phyloP scores from a whole-genome alignment of 2,888 invertebrate species.

The Dyspetes luteomarginatus region DNA sequence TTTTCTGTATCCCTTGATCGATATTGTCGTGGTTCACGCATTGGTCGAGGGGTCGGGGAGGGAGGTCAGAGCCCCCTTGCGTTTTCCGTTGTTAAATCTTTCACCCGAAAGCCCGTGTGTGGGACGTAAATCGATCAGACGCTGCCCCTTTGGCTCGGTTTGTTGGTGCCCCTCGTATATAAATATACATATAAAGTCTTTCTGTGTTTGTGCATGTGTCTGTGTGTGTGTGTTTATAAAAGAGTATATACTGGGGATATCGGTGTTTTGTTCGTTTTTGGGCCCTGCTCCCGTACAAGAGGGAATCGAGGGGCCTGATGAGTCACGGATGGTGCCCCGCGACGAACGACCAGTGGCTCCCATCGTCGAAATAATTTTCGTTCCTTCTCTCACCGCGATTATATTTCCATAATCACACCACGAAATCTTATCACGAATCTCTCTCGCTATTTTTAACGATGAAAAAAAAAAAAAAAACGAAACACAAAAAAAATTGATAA shows the following conservation, averaged over 20 bases:
- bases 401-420: neutral
- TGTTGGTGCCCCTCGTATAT: slow-evolving; percentile 63
- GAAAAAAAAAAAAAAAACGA: neutral
- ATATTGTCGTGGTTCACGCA: slow-evolving; percentile 62
- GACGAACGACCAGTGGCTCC: slow-evolving; percentile 81
- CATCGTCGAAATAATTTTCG: slow-evolving; percentile 60
- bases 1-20: slow-evolving; percentile 66
- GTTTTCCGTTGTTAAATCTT: slow-evolving; percentile 78
- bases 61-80: slow-evolving; percentile 44
- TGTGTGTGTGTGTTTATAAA: slow-evolving; percentile 7
- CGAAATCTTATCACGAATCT: neutral
- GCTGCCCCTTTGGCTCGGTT: slow-evolving; percentile 73
- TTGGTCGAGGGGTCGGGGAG: neutral
- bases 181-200: slow-evolving; percentile 65
- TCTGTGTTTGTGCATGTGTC: slow-evolving; percentile 73
- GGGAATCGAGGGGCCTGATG: slow-evolving; percentile 83
- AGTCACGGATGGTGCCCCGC: slow-evolving; percentile 83
- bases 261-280: slow-evolving; percentile 72
- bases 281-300: slow-evolving; percentile 81
- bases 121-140: slow-evolving; percentile 82
- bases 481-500: neutral
- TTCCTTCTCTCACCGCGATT: neutral
- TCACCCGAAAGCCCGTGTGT: slow-evolving; percentile 78
- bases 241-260: slow-evolving; percentile 44
- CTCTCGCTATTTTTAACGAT: neutral